Conservation (phyloP, 2,797 vertebrate species). For the Geotria australis region DNA sequence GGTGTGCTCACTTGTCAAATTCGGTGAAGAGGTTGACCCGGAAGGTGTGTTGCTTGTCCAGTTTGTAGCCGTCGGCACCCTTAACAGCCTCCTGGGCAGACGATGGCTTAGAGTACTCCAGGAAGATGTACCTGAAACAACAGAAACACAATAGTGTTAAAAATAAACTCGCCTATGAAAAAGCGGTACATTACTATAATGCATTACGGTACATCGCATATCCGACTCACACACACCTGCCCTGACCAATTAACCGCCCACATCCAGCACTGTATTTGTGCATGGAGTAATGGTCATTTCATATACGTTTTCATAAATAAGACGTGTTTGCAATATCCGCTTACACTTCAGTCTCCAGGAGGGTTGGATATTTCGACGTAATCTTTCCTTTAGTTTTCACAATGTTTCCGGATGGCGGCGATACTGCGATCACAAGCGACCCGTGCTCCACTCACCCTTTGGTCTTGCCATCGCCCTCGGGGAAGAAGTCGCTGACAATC, state of each 20-base stretch:
- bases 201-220: not conserved
- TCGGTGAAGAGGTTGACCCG: constrained; percentile 90
- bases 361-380: too few species aligned
- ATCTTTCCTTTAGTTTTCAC: too few species aligned
- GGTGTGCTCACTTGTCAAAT: constrained; percentile 55
- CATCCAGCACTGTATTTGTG: too few species aligned
- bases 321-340: too few species aligned
- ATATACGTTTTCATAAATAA: too few species aligned
- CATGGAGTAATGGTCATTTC: too few species aligned
- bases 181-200: not conserved
- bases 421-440: not conserved
- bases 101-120: constrained; percentile 55
- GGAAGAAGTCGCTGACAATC: constrained; percentile 80
- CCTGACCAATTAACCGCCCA: not conserved
- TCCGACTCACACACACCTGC: not conserved
- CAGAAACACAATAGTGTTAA: not conserved
- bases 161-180: not conserved
- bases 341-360: too few species aligned
- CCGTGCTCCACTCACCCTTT: constrained; percentile 33
- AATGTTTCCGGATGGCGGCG: too few species aligned
- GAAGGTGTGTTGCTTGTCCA: constrained; percentile 92
- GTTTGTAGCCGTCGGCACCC: constrained; percentile 69
- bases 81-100: constrained; percentile 74
- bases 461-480: constrained; percentile 60
- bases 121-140: constrained; percentile 49